Evolutionary conservation across 1,140 invertebrate species (phyloP).

Genomic region (Drosophila parabipectinata): DNA sequence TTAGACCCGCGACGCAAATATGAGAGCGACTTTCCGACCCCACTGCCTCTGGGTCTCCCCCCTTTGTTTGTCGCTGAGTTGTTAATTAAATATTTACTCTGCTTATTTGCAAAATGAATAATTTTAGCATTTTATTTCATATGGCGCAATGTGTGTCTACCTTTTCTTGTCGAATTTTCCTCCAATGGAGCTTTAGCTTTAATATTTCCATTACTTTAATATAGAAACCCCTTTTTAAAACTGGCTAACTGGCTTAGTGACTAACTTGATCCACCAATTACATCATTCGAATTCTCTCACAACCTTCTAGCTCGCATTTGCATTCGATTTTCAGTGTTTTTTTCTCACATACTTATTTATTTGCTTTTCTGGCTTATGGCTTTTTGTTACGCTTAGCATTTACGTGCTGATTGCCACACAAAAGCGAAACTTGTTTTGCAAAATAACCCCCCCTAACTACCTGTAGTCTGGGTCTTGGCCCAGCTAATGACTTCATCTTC

Average conservation of each 20-base stretch:
- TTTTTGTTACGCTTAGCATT: conserved; percentile 51
- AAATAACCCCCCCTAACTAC: conserved; percentile 28
- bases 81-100: conserved; percentile 82
- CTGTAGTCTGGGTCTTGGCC: conserved; percentile 23
- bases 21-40: background rate
- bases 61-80: conserved; percentile 57
- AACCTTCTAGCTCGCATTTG: conserved; percentile 36
- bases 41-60: conserved; percentile 4
- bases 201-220: too few species aligned
- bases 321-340: conserved; percentile 34
- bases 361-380: conserved; percentile 11
- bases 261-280: conserved; percentile 15
- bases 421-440: conserved; percentile 46
- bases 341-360: conserved; percentile 36
- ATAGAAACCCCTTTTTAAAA: background rate
- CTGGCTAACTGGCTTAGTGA: background rate
- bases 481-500: conserved; percentile 40
- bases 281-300: conserved; percentile 40
- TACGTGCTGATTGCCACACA: conserved; percentile 34
- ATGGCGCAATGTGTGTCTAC: conserved; percentile 34
- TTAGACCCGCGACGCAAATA: conserved; percentile 49
- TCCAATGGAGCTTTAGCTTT: conserved; percentile 43
- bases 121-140: conserved; percentile 79
- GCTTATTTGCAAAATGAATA: conserved; percentile 82
- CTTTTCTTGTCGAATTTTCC: conserved; percentile 40